These are phyloP conservation scores for Pipistrellus pygmaeus DNA, from an alignment of 2,797 vertebrate genomes.

Conservation along the genomic window DNA sequence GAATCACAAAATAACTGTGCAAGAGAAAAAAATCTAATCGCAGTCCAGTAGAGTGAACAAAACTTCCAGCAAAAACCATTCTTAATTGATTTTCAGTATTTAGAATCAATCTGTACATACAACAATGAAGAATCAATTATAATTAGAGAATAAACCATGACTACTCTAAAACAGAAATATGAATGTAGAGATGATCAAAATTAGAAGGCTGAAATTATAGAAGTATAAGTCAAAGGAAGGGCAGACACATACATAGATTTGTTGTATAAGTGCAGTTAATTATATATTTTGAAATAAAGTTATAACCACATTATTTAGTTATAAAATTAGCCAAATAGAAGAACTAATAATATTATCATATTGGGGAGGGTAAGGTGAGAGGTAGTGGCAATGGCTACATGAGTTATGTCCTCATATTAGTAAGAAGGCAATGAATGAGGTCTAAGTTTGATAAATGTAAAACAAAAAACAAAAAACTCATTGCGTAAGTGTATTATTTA, in stretches of 20 bases:
- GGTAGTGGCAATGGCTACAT: background rate
- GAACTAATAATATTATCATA: background rate
- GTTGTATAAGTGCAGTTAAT: background rate
- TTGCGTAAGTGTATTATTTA: background rate
- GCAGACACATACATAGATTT: background rate
- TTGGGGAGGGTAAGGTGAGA: background rate
- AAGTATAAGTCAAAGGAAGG: background rate
- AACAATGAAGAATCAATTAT: background rate
- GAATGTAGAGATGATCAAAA: slow-evolving; percentile 13
- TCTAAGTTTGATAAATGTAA: background rate
- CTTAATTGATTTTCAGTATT: background rate
- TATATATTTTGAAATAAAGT: background rate
- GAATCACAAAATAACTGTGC: background rate
- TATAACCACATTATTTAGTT: slow-evolving; percentile 3
- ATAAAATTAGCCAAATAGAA: background rate
- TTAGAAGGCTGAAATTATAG: background rate
- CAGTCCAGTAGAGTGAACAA: background rate
- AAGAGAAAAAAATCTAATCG: slow-evolving; percentile 5
- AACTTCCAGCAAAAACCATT: background rate
- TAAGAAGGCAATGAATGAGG: background rate
- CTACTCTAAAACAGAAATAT: background rate
- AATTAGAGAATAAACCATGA: background rate
- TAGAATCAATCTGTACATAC: background rate
- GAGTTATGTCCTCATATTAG: background rate
- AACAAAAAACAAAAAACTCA: background rate